Percentiles rank a stretch among this genome's conserved stretches.
Conservation (phyloP, 2,797 vertebrate species). For the Mastacembelus armatus region DNA sequence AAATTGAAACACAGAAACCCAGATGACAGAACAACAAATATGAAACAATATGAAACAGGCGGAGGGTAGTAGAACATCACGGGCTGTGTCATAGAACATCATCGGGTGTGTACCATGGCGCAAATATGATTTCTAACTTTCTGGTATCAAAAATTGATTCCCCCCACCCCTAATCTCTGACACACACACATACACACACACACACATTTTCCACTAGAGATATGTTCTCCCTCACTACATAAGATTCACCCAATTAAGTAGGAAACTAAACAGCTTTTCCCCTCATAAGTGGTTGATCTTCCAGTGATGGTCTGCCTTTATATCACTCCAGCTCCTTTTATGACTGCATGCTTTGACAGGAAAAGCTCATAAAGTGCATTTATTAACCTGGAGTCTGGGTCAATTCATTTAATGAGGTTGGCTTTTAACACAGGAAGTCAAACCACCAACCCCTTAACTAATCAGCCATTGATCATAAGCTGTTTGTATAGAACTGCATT, state of each 20-base stretch:
- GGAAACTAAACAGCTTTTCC: constrained; percentile 55
- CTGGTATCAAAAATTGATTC: too few species aligned
- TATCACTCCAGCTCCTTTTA: constrained; percentile 73
- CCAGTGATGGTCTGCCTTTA: constrained; percentile 59
- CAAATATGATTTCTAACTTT: too few species aligned
- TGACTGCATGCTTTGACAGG: constrained; percentile 72
- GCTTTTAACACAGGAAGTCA: constrained; percentile 80
- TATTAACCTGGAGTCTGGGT: constrained; percentile 76
- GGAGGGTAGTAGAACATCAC: too few species aligned
- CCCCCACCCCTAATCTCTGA: too few species aligned
- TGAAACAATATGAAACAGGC: too few species aligned
- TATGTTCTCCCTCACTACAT: constrained; percentile 63
- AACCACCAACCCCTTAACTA: constrained; percentile 36
- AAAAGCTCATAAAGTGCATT: constrained; percentile 77
- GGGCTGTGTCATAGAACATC: too few species aligned
- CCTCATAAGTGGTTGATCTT: constrained; percentile 60
- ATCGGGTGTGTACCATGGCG: too few species aligned
- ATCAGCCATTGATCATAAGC: constrained; percentile 26
- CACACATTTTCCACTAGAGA: constrained; percentile 36
- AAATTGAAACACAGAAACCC: too few species aligned
- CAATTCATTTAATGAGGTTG: constrained; percentile 73
- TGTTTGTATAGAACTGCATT: not conserved
- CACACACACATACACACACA: too few species aligned
- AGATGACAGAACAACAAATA: too few species aligned
- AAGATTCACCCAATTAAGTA: constrained; percentile 68